phyloP scores from a whole-genome alignment of 2,888 invertebrate genomes.

The Encarsia formosa region DNA sequence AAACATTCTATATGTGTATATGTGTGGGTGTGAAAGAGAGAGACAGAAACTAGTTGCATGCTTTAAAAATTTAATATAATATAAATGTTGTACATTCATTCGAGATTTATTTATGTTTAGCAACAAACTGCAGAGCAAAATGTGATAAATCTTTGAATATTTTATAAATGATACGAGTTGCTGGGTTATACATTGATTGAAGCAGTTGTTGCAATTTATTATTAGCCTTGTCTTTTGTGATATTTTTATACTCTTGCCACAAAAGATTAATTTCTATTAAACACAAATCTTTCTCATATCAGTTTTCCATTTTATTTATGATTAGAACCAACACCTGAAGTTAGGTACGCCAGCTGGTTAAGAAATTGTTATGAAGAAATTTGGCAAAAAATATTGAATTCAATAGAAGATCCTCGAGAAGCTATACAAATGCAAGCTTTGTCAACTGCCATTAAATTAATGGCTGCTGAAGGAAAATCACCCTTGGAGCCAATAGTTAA shows the following conservation, averaged over 20 bases:
- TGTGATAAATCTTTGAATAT: too few relatives aligned
- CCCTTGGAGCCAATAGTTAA: slow-evolving; percentile 57
- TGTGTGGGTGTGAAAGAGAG: too few relatives aligned
- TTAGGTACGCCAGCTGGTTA: slow-evolving; percentile 66
- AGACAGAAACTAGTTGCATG: too few relatives aligned
- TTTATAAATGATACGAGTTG: too few relatives aligned
- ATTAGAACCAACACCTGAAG: slow-evolving; percentile 57
- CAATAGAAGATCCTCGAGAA: slow-evolving; percentile 56
- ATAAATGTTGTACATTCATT: too few relatives aligned
- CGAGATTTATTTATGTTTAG: too few relatives aligned
- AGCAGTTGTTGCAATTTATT: too few relatives aligned
- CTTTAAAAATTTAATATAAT: too few relatives aligned
- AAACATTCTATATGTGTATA: too few relatives aligned
- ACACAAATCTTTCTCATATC: background rate
- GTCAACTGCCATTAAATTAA: slow-evolving; percentile 68
- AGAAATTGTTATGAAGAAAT: slow-evolving; percentile 66
- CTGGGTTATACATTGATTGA: too few relatives aligned
- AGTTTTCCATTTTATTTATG: slow-evolving; percentile 6
- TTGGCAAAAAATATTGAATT: slow-evolving; percentile 57
- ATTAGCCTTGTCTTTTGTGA: slow-evolving; percentile 1
- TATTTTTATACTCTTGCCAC: background rate
- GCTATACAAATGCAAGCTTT: slow-evolving; percentile 61
- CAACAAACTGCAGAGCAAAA: too few relatives aligned
- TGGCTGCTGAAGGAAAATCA: slow-evolving; percentile 68
- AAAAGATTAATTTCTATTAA: background rate